Evolutionary conservation across 2,113 vertebrate species (phyloP), one percentile per base, ranked within the genome.

Genomic region (Phycodurus eques): DNA sequence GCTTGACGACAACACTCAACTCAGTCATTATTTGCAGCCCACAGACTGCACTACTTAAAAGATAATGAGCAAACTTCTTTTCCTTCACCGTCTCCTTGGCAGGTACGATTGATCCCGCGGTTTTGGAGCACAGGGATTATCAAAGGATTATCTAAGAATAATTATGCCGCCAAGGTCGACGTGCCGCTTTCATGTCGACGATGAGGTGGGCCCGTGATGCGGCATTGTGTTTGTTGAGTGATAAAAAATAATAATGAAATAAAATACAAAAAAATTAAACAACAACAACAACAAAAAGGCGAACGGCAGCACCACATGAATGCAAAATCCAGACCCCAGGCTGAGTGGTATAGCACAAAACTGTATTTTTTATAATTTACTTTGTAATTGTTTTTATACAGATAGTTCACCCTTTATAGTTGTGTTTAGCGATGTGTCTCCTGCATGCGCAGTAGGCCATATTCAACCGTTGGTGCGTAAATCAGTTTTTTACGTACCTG

Each of bases 61-160:
- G 84, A 90, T 89, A 92, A 90, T 89, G 84, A 90, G 85, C 81
- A 83, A 86, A 86, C 83, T 85, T 83, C 76, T 66, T 61, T 15
- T 61, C 33, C 56, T 51, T 51, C 54, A 13, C n/a, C 63, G 46
- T 49, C 44, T 47, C 47, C 77, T 78, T 80, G 85, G 87, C 85
- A 86, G 83, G 88, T 87, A 46, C 73, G 71, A 88, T 85, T 88
- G 87, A 92, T 91, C 86, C 77, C 75, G 79, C 79, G 83, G 87
- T 88, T 89, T 90, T 82, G 84, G 77, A 81, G 85, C 68, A 63
- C 53, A 33, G 80, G 88, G 88, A 90, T 92, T 90, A 92, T 90
- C 88, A 90, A 92, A 90, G 89, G 88, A 92, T 90, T 91, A 91
- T 88, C 87, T 80, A 70, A 85, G 76, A 70, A 76, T 91, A 91